A percentile compares a stretch with the other conserved stretches of the same genome.
phyloP scores from a whole-genome alignment of 2,888 invertebrate genomes.

The Coleophora flavipennella region DNA sequence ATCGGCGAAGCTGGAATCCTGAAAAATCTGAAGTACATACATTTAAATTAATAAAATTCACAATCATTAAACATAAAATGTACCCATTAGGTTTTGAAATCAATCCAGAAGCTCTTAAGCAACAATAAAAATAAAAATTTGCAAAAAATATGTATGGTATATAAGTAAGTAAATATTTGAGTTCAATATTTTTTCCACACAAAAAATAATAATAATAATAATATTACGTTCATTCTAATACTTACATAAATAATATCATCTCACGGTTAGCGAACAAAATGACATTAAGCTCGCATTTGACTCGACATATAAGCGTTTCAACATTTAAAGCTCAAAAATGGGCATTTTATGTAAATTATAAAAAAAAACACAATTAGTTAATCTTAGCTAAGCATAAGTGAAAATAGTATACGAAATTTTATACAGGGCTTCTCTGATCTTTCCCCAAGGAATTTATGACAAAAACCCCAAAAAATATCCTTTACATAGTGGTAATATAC shows the following conservation, averaged over 20 bases:
- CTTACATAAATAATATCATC: slow-evolving; percentile 38
- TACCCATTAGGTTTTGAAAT: too few species aligned
- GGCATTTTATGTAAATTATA: slow-evolving; percentile 38
- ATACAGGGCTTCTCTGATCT: too few species aligned
- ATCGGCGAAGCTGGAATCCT: slow-evolving; percentile 22
- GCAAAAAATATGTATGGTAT: too few species aligned
- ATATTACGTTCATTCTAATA: slow-evolving; percentile 18
- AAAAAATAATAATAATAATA: not conserved
- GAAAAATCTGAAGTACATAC: slow-evolving; percentile 31
- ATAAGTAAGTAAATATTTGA: too few species aligned
- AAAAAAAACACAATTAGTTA: not conserved
- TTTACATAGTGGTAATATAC: too few species aligned
- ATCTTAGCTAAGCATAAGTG: not conserved
- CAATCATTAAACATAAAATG: too few species aligned
- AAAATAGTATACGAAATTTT: too few species aligned
- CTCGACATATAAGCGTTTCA: slow-evolving; percentile 46
- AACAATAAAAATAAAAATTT: too few species aligned
- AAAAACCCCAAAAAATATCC: too few species aligned
- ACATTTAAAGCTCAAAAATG: slow-evolving; percentile 57
- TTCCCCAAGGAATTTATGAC: too few species aligned
- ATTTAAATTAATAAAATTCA: not conserved
- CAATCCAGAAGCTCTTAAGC: too few species aligned
- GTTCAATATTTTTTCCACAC: not conserved
- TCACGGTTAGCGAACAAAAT: slow-evolving; percentile 42
- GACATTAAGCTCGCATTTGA: slow-evolving; percentile 39